These are phyloP conservation scores for Pygoscelis antarcticus DNA, from an alignment of 2,113 vertebrate species.

Conservation along the genomic window DNA sequence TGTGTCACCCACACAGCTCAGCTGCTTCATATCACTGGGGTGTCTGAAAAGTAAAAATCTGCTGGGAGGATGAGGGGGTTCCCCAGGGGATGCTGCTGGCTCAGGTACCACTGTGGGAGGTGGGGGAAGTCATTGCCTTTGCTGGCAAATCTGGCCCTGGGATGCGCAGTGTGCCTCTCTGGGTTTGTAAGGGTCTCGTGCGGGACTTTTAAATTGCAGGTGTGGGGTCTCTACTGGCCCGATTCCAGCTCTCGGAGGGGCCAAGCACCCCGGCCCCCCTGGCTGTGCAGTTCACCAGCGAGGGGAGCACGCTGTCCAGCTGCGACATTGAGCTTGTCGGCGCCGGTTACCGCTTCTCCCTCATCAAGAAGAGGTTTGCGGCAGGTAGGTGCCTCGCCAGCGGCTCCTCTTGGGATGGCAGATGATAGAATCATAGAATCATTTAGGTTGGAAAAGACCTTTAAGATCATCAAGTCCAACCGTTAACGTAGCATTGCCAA, in stretches of 20 bases:
- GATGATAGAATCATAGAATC: not conserved
- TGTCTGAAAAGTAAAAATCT: not conserved
- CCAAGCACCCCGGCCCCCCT: constrained; percentile 91
- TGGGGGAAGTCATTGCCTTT: not conserved
- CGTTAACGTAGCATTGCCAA: not conserved
- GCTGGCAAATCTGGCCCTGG: not conserved
- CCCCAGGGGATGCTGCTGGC: not conserved
- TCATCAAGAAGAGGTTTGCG: constrained; percentile 97
- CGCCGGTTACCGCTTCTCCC: constrained; percentile 95
- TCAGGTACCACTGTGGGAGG: accelerated
- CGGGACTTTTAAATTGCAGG: constrained; percentile 64
- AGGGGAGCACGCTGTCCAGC: constrained; percentile 93
- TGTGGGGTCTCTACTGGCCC: constrained; percentile 91
- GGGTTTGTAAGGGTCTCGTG: not conserved
- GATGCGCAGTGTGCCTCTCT: accelerated
- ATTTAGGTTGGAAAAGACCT: not conserved
- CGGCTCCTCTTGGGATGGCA: accelerated
- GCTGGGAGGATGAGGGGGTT: not conserved
- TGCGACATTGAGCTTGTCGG: constrained; percentile 95
- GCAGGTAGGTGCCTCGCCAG: constrained; percentile 79
- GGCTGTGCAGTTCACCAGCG: constrained; percentile 96
- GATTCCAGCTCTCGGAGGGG: constrained; percentile 91
- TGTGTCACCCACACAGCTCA: accelerated
- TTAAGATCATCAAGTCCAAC: too few relatives aligned
- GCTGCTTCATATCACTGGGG: accelerated